Evolutionary conservation across 2,113 vertebrate genomes (phyloP).

Genomic region (Ovis canadensis): DNA sequence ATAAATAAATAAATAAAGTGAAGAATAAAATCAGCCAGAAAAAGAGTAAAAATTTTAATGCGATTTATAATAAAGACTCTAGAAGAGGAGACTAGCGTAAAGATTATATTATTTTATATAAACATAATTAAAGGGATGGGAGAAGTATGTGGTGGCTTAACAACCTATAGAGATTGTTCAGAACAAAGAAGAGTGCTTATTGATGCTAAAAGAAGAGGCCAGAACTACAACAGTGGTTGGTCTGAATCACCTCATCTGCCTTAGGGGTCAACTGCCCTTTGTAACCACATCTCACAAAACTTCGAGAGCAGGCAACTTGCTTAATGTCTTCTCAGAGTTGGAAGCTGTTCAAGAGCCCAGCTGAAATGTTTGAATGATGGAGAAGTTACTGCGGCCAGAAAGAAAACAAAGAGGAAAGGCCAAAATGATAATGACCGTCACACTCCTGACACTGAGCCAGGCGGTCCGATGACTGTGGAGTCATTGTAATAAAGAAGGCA

Average conservation of each 20-base stretch:
- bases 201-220: background rate
- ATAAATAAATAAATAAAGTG: background rate
- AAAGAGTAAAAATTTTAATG: background rate
- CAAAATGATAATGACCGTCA: background rate
- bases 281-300: too few species aligned
- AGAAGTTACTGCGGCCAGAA: background rate
- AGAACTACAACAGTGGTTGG: background rate
- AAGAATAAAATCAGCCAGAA: background rate
- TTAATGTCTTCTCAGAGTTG: background rate
- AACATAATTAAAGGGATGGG: background rate
- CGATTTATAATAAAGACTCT: background rate
- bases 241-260: background rate
- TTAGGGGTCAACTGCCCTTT: background rate
- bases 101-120: background rate
- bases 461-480: background rate
- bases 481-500: background rate
- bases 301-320: background rate
- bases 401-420: slow-evolving; percentile 1
- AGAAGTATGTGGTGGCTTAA: background rate
- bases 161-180: background rate
- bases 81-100: background rate
- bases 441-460: background rate
- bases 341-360: background rate
- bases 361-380: slow-evolving; percentile 2
- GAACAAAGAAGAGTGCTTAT: background rate